Conservation (phyloP, 1,140 invertebrate genomes). For the Dendrolimus punctatus region DNA sequence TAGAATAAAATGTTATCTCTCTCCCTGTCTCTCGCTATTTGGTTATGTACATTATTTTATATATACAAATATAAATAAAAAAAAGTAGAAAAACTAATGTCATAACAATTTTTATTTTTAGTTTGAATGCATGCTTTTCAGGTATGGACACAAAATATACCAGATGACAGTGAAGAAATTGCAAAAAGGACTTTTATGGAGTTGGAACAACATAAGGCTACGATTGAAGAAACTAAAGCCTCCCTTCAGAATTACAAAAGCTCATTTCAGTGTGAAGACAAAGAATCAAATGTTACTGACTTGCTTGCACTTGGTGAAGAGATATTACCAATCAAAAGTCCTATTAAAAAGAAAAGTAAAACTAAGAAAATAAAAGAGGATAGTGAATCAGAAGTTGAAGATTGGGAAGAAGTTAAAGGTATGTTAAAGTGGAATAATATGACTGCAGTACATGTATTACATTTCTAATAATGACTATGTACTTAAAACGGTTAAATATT, state of each 20-base stretch:
- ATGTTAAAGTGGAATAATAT: slow-evolving; percentile 15
- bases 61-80: too few species aligned
- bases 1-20: too few species aligned
- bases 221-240: slow-evolving; percentile 70
- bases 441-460: too few species aligned
- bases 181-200: slow-evolving; percentile 63
- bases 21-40: too few species aligned
- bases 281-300: slow-evolving; percentile 62
- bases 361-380: slow-evolving; percentile 34
- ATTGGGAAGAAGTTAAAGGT: slow-evolving; percentile 78
- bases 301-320: slow-evolving; percentile 71
- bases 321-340: slow-evolving; percentile 24
- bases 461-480: too few species aligned
- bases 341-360: slow-evolving; percentile 19
- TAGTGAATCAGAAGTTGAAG: slow-evolving; percentile 74
- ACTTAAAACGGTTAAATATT: too few species aligned
- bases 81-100: too few species aligned
- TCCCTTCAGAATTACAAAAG: slow-evolving; percentile 64
- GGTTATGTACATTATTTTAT: too few species aligned
- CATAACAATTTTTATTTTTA: neutral
- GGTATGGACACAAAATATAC: slow-evolving; percentile 49
- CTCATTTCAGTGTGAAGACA: slow-evolving; percentile 23
- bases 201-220: slow-evolving; percentile 62
- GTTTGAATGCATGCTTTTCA: slow-evolving; percentile 13
- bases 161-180: slow-evolving; percentile 53